A percentile compares a stretch with the other conserved stretches of the same genome.
Evolutionary conservation across 2,797 vertebrate genomes (phyloP).

Genomic region (Platyrinchus mystaceus): DNA sequence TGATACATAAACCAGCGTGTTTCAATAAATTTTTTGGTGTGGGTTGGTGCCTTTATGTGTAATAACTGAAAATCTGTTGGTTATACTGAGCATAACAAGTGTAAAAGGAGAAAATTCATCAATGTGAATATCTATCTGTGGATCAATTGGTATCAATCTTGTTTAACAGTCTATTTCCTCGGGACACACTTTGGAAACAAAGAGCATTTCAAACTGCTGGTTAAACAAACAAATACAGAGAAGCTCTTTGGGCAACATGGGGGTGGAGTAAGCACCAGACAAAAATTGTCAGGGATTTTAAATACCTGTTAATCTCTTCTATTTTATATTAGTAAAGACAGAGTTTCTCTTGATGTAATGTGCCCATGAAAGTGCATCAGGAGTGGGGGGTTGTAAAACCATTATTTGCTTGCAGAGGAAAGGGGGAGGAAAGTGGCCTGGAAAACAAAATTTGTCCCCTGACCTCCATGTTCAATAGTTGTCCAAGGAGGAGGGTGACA

Average conservation of each 20-base stretch:
- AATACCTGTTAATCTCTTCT: background rate
- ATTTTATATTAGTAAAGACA: background rate
- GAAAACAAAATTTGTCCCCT: constrained; percentile 4
- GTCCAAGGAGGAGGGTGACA: background rate
- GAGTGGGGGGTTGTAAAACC: background rate
- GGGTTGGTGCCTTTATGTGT: constrained; percentile 10
- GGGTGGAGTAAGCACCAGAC: background rate
- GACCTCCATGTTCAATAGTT: background rate
- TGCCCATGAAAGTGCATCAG: background rate
- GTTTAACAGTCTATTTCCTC: constrained; percentile 61
- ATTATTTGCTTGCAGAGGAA: background rate
- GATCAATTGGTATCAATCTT: constrained; percentile 61
- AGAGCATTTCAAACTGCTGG: constrained; percentile 49
- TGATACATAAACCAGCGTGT: background rate
- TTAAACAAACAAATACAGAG: constrained; percentile 64
- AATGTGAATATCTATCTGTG: constrained; percentile 27
- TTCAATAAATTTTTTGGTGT: constrained; percentile 25
- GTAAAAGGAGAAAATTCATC: constrained; percentile 44
- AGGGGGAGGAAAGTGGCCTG: background rate
- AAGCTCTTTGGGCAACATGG: background rate
- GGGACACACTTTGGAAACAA: constrained; percentile 57
- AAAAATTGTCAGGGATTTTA: constrained; percentile 6
- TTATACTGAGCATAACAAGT: constrained; percentile 20
- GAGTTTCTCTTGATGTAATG: background rate
- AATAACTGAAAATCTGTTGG: constrained; percentile 40